Percentiles rank a stretch among this genome's conserved stretches.
These are phyloP conservation scores for Hypanus sabinus DNA, from an alignment of 2,113 vertebrate genomes.

Conservation along the genomic window DNA sequence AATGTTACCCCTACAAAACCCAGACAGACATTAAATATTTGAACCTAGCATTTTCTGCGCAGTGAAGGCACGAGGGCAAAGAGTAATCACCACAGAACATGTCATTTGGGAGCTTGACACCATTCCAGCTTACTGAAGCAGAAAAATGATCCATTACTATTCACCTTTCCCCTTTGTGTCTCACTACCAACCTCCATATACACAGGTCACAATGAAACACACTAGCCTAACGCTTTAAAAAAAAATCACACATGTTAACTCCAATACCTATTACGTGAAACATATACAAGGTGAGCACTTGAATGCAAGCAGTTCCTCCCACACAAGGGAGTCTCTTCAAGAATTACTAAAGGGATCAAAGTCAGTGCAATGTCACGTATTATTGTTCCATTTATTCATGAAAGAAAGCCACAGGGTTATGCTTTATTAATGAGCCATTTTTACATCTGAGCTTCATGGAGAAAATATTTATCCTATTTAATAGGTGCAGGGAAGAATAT, in stretches of 20 bases:
- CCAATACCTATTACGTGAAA: not conserved
- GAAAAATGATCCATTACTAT: not conserved
- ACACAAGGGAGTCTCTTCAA: not conserved
- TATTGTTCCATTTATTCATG: not conserved
- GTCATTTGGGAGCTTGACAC: not conserved
- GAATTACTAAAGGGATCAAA: not conserved
- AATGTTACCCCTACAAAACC: not conserved
- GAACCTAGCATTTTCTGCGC: not conserved
- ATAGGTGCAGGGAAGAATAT: too few relatives aligned
- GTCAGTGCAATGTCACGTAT: not conserved
- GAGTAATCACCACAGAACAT: not conserved
- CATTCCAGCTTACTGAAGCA: not conserved
- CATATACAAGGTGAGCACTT: not conserved
- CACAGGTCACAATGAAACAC: not conserved
- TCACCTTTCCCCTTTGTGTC: constrained; percentile 7
- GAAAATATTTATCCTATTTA: too few relatives aligned
- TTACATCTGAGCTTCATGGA: too few relatives aligned
- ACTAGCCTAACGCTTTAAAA: not conserved
- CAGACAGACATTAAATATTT: not conserved
- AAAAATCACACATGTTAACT: not conserved
- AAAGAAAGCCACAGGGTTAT: not conserved
- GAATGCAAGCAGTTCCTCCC: not conserved
- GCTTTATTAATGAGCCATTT: too few relatives aligned
- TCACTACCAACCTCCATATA: not conserved
- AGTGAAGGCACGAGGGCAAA: not conserved